These are phyloP conservation scores for Sebastes taczanowskii DNA, from an alignment of 2,797 vertebrate species.

Conservation along the genomic window DNA sequence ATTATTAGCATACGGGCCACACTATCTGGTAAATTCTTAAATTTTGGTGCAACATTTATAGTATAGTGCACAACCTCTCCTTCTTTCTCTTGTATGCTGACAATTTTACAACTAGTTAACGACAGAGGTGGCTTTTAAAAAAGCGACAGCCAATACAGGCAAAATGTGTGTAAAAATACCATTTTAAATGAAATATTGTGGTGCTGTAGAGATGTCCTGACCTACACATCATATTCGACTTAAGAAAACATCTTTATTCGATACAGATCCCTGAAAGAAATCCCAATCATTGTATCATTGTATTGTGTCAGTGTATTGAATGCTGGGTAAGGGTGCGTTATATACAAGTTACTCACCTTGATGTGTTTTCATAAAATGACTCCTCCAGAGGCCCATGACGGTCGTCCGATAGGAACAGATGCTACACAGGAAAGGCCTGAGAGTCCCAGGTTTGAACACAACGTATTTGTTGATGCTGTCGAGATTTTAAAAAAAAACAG, in stretches of 20 bases:
- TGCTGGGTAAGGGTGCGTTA: not conserved
- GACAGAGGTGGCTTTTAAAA: no score
- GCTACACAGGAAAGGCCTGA: slow-evolving; percentile 59
- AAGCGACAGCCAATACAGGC: no score
- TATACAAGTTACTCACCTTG: slow-evolving; percentile 41
- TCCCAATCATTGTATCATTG: no score
- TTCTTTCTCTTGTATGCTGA: not conserved
- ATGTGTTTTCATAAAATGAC: slow-evolving; percentile 70
- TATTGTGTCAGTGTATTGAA: no score
- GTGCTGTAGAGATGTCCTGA: no score
- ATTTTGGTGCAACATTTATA: not conserved
- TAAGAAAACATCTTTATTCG: no score
- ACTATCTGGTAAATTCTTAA: not conserved
- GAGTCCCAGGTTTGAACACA: slow-evolving; percentile 45
- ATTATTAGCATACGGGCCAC: not conserved
- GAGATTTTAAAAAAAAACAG: not conserved
- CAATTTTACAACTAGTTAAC: no score
- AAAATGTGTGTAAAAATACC: no score
- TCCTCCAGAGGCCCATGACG: slow-evolving; percentile 55
- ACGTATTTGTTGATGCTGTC: slow-evolving; percentile 64
- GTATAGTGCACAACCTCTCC: not conserved
- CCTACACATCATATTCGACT: no score
- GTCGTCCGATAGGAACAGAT: slow-evolving; percentile 68
- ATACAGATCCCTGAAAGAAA: no score
- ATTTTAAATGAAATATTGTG: no score